Conservation (phyloP, 1,140 invertebrate genomes). For the Magallana angulata region DNA sequence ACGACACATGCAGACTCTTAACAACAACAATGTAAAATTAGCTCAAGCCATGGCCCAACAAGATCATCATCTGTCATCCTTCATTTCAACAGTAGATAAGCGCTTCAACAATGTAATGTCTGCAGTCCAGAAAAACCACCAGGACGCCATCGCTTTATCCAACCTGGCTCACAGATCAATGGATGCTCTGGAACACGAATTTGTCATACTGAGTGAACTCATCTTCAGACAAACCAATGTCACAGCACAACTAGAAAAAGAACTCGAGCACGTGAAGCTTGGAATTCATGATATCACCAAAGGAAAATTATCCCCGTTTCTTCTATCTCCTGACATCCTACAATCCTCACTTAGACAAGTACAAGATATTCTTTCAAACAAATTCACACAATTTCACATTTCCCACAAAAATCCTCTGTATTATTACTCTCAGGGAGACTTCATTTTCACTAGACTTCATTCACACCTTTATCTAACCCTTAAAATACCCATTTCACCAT, state of each 20-base stretch:
- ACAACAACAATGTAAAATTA: conserved; percentile 26
- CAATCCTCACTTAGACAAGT: not conserved
- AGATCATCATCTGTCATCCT: conserved; percentile 19
- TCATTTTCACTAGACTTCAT: no score
- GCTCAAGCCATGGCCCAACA: conserved; percentile 32
- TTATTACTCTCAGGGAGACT: conserved; percentile 38
- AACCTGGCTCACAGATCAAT: not conserved
- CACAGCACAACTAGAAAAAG: not conserved
- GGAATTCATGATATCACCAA: conserved; percentile 31
- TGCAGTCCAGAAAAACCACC: conserved; percentile 22
- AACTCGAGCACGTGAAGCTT: conserved; percentile 29
- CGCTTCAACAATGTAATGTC: conserved; percentile 35
- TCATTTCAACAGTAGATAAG: conserved; percentile 1
- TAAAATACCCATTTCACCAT: no score
- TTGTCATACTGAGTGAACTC: conserved; percentile 10
- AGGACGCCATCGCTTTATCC: not conserved
- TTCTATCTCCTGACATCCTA: not conserved
- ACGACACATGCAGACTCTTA: conserved; percentile 31
- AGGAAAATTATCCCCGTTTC: conserved; percentile 38
- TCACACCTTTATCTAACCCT: no score
- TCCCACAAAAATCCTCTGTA: conserved; percentile 32
- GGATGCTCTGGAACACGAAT: conserved; percentile 1
- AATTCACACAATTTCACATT: conserved; percentile 31
- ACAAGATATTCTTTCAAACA: not conserved
- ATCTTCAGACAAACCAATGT: conserved; percentile 17